Conservation (phyloP, 1,140 invertebrate genomes). For the Leptonema lineaticorne region DNA sequence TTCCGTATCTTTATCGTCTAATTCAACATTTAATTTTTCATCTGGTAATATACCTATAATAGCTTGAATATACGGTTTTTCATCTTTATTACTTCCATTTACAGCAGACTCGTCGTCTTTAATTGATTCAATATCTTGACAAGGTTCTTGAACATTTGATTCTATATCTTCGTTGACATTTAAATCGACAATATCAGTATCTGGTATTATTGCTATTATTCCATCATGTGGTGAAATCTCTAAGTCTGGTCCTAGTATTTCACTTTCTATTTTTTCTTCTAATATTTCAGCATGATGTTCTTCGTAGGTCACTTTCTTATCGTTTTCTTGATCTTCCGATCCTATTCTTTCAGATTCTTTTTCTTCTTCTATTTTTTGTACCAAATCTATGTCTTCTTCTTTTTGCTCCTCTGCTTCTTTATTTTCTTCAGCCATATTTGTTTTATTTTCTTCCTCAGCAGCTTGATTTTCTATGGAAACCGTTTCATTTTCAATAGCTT, state of each 20-base stretch:
- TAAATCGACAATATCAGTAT: conserved; percentile 21
- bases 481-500: neutral
- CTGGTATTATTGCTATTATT: conserved; percentile 40
- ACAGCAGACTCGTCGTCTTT: conserved; percentile 17
- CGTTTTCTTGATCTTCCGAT: neutral
- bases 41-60: conserved; percentile 40
- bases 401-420: neutral
- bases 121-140: conserved; percentile 3
- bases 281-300: conserved; percentile 27
- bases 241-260: conserved; percentile 27
- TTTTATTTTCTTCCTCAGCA: neutral
- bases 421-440: neutral
- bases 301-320: neutral
- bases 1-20: conserved; percentile 27
- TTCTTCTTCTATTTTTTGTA: neutral
- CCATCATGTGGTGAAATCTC: conserved; percentile 26
- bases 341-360: neutral
- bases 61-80: conserved; percentile 33
- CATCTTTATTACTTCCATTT: conserved; percentile 27
- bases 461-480: neutral
- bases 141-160: neutral
- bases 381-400: conserved; percentile 3
- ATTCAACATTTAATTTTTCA: conserved; percentile 28
- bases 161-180: neutral
- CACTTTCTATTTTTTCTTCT: conserved; percentile 33